Conservation (phyloP, 2,797 vertebrate genomes). For the Darevskia mixta region DNA sequence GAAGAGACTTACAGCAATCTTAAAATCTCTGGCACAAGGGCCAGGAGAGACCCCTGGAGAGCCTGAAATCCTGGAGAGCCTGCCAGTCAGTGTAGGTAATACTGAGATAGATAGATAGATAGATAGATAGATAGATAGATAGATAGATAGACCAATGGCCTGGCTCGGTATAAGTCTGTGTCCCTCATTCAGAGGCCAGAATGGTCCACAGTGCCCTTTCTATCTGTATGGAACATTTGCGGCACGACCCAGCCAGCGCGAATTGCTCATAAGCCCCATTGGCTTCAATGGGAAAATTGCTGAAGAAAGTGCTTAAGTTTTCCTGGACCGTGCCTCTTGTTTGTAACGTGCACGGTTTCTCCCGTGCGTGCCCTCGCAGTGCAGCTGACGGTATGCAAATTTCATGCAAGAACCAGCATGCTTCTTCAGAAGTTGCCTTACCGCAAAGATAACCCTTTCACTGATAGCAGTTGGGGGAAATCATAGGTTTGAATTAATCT, state of each 20-base stretch:
- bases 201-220: too few species aligned
- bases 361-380: background rate
- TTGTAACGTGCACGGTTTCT: background rate
- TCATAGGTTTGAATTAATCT: background rate
- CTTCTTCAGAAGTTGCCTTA: background rate
- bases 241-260: too few species aligned
- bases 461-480: background rate
- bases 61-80: too few species aligned
- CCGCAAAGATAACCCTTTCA: background rate
- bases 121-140: too few species aligned
- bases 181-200: background rate
- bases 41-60: too few species aligned
- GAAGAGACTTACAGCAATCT: background rate
- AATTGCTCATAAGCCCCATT: background rate
- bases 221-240: background rate
- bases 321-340: background rate
- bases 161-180: too few species aligned
- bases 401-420: too few species aligned
- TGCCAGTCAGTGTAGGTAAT: too few species aligned
- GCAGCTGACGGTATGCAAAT: background rate
- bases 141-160: too few species aligned
- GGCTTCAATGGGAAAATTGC: background rate
- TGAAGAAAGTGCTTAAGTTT: background rate
- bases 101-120: too few species aligned
- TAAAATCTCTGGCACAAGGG: too few species aligned